These are phyloP conservation scores for Heterodera carotae DNA, from an alignment of 1,140 invertebrate species.

Conservation along the genomic window DNA sequence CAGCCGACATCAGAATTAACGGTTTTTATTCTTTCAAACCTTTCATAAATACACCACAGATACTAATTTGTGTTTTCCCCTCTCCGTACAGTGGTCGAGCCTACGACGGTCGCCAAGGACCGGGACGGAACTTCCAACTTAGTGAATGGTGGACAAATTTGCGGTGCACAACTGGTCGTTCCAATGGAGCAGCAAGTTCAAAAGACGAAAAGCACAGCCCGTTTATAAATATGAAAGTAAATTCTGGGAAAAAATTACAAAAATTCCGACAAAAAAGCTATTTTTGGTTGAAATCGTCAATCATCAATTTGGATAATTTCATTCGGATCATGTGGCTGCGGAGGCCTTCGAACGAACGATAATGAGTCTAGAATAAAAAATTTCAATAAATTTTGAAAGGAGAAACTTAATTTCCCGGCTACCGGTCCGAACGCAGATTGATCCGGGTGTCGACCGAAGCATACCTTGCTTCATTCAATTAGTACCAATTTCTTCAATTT, in stretches of 20 bases:
- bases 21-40: too few relatives aligned
- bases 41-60: too few relatives aligned
- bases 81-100: conserved; percentile 22
- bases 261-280: neutral
- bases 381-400: too few relatives aligned
- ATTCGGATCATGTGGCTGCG: neutral
- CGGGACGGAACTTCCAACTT: neutral
- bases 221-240: conserved; percentile 18
- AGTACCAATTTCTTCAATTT: too few relatives aligned
- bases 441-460: too few relatives aligned
- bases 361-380: too few relatives aligned
- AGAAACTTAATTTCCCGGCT: neutral
- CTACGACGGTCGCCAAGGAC: conserved; percentile 16
- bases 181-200: neutral
- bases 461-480: too few relatives aligned
- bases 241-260: neutral
- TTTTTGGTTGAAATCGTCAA: neutral
- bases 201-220: neutral
- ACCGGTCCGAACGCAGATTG: too few relatives aligned
- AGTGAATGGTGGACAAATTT: neutral
- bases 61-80: too few relatives aligned
- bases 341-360: neutral
- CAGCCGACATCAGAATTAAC: conserved; percentile 30
- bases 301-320: conserved; percentile 11
- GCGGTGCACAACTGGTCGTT: conserved; percentile 6